A percentile compares a stretch with the other conserved stretches of the same genome.
Evolutionary conservation across 2,797 vertebrate species (phyloP).

Genomic region (Schizopygopsis malacanthus): DNA sequence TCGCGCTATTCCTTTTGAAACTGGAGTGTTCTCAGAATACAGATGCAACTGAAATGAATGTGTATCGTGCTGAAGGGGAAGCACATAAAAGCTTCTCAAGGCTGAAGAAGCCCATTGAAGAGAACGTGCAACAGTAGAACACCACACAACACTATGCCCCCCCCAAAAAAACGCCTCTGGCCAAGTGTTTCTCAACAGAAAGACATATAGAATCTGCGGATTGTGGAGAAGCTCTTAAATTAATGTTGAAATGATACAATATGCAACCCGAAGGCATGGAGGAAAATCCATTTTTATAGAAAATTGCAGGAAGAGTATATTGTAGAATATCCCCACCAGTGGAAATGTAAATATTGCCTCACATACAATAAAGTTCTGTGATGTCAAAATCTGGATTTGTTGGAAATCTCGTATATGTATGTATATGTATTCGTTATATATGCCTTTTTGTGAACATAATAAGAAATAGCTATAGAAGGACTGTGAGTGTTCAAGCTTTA

Average conservation of each 20-base stretch:
- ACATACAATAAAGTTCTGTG: not conserved
- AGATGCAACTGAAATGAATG: slow-evolving; percentile 10
- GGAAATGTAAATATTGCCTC: slow-evolving; percentile 19
- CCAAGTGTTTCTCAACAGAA: slow-evolving; percentile 15
- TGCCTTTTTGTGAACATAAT: not conserved
- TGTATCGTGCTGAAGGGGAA: not conserved
- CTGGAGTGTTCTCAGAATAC: slow-evolving; percentile 16
- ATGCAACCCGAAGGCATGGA: slow-evolving; percentile 33
- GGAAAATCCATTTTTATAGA: slow-evolving; percentile 36
- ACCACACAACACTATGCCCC: slow-evolving; percentile 16
- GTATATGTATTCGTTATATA: not conserved
- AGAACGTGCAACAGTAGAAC: slow-evolving; percentile 16
- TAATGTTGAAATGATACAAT: slow-evolving; percentile 39
- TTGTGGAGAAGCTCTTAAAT: slow-evolving; percentile 38
- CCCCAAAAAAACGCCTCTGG: slow-evolving; percentile 17
- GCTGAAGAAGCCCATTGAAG: slow-evolving; percentile 25
- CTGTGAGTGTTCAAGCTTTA: not conserved
- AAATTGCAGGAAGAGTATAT: slow-evolving; percentile 11
- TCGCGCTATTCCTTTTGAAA: not conserved
- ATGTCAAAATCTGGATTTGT: not conserved
- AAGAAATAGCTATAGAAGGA: not conserved
- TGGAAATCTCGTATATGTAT: not conserved
- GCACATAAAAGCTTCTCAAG: slow-evolving; percentile 28
- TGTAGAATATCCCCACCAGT: not conserved
- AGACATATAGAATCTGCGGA: slow-evolving; percentile 25